Evolutionary conservation across 2,113 vertebrate genomes (phyloP).

Genomic region (Salvelinus fontinalis): DNA sequence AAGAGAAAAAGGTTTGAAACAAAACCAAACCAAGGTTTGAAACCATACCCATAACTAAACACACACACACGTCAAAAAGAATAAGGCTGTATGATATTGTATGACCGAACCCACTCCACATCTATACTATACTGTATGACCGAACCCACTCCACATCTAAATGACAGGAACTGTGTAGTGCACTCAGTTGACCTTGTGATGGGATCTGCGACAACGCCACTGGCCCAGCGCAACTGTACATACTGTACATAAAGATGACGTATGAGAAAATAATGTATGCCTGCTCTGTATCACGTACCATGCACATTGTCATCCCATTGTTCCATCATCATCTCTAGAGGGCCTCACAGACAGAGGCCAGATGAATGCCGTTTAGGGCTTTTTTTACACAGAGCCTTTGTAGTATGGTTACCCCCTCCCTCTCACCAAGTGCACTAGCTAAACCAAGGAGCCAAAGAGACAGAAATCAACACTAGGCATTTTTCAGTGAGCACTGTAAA

Average conservation of each 20-base stretch:
- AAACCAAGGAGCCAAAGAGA: background rate
- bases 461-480: background rate
- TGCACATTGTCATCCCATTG: slow-evolving; percentile 39
- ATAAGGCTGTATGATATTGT: too few relatives aligned
- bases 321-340: slow-evolving; percentile 54
- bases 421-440: background rate
- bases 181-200: background rate
- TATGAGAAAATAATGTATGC: slow-evolving; percentile 51
- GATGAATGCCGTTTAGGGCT: background rate
- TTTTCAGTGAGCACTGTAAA: background rate
- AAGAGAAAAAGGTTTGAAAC: background rate
- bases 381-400: slow-evolving; percentile 3
- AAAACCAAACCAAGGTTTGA: too few relatives aligned
- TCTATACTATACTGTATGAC: too few relatives aligned
- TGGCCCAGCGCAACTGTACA: background rate
- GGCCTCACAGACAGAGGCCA: background rate
- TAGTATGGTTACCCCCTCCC: background rate
- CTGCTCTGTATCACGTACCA: slow-evolving; percentile 58
- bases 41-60: background rate
- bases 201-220: background rate
- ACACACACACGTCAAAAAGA: background rate
- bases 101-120: too few relatives aligned
- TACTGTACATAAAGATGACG: background rate
- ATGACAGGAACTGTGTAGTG: background rate
- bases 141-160: too few relatives aligned